A percentile compares a stretch with the other conserved stretches of the same genome.
Conservation (phyloP, 2,797 vertebrate species). For the Catharus ustulatus region DNA sequence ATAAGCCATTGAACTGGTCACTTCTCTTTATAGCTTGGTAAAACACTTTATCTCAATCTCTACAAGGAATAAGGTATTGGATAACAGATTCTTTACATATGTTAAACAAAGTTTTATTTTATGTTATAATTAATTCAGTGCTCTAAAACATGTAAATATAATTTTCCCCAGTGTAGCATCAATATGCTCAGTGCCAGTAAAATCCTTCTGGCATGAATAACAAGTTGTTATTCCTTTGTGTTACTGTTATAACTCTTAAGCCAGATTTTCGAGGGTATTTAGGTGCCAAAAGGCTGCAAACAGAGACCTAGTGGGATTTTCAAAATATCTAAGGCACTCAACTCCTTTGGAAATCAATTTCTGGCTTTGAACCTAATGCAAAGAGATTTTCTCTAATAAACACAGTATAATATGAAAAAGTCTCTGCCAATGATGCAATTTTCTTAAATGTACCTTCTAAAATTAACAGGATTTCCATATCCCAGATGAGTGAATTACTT, state of each 20-base stretch:
- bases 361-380: slow-evolving; percentile 37
- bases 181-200: slow-evolving; percentile 40
- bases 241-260: background rate
- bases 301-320: slow-evolving; percentile 2
- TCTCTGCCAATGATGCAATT: background rate
- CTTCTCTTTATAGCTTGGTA: background rate
- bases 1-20: background rate
- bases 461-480: slow-evolving; percentile 25
- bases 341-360: slow-evolving; percentile 20
- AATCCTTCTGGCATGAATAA: slow-evolving; percentile 53
- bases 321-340: background rate
- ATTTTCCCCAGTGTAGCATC: slow-evolving; percentile 24
- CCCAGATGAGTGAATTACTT: background rate
- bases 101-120: slow-evolving; percentile 57
- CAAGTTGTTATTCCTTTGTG: slow-evolving; percentile 32
- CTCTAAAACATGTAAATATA: slow-evolving; percentile 52
- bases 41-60: background rate
- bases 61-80: slow-evolving; percentile 13
- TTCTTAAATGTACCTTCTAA: background rate
- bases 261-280: slow-evolving; percentile 13
- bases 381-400: slow-evolving; percentile 29
- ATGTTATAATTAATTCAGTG: slow-evolving; percentile 42
- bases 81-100: slow-evolving; percentile 37
- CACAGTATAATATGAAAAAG: background rate
- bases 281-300: slow-evolving; percentile 9